phyloP scores from a whole-genome alignment of 2,797 vertebrate genomes.

The Sebastes oblongus region DNA sequence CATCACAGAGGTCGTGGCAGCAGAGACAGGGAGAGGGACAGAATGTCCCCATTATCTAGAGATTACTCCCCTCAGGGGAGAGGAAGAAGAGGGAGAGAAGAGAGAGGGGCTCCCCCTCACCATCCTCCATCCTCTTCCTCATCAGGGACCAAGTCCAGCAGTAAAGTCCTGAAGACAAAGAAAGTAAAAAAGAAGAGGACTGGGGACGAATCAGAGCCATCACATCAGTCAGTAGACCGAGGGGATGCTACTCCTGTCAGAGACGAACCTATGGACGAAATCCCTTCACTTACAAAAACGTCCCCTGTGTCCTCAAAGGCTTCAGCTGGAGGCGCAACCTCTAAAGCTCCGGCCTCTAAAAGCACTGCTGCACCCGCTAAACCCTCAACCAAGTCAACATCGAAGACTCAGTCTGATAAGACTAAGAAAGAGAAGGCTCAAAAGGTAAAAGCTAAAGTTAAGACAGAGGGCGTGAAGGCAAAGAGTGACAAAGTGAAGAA shows the following conservation, averaged over 20 bases:
- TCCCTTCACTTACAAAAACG: constrained; percentile 60
- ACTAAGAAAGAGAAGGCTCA: constrained; percentile 64
- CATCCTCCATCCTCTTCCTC: constrained; percentile 66
- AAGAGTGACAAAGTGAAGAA: constrained; percentile 91
- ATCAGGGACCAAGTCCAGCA: constrained; percentile 61
- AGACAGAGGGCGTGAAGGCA: constrained; percentile 86
- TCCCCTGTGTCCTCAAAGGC: constrained; percentile 64
- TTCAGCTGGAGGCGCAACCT: background rate
- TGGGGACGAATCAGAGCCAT: constrained; percentile 89
- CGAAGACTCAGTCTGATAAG: constrained; percentile 66
- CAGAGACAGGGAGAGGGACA: constrained; percentile 72
- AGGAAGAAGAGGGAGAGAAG: constrained; percentile 85
- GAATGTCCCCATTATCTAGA: constrained; percentile 85
- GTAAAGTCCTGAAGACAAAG: constrained; percentile 88
- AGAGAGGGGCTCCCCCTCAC: constrained; percentile 56
- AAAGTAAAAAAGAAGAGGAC: constrained; percentile 91
- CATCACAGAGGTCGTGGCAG: constrained; percentile 70
- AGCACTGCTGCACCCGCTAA: constrained; percentile 84
- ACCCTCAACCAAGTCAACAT: constrained; percentile 56
- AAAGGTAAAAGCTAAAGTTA: constrained; percentile 85
- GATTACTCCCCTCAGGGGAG: constrained; percentile 90
- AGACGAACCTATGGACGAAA: constrained; percentile 96
- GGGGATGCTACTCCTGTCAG: constrained; percentile 96
- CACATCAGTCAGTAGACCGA: constrained; percentile 84
- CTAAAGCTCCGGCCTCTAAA: constrained; percentile 65